Evolutionary conservation across 2,113 vertebrate species (phyloP).

Genomic region (Corynorhinus townsendii): DNA sequence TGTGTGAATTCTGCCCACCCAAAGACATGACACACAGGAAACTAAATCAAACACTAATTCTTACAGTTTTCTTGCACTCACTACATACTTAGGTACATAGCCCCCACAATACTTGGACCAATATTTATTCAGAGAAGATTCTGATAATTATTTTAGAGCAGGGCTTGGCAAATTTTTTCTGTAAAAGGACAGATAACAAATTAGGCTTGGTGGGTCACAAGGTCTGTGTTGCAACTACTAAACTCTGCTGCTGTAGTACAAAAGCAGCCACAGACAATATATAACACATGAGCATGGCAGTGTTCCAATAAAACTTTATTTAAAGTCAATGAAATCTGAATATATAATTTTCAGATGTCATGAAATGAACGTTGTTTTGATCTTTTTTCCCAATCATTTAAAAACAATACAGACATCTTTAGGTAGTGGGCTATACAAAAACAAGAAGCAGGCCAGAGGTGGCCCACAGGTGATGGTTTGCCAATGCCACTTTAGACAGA

Average conservation of each 20-base stretch:
- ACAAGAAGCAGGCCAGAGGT: neutral
- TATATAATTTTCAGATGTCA: neutral
- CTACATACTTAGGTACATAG: neutral
- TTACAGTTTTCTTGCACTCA: neutral
- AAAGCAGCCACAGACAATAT: neutral
- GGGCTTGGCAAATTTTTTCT: neutral
- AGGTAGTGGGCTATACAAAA: neutral
- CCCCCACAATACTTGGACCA: neutral
- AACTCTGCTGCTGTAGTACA: neutral
- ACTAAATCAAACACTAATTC: neutral
- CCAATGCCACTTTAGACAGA: neutral
- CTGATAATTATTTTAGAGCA: neutral
- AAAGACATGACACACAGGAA: conserved; percentile 9
- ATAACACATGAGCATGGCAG: neutral
- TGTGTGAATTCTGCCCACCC: neutral
- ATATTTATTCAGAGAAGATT: conserved; percentile 23
- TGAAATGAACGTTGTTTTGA: neutral
- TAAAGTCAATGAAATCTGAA: neutral
- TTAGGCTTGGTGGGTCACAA: neutral
- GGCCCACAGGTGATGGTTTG: neutral
- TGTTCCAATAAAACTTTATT: neutral
- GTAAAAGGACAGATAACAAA: conserved; percentile 6
- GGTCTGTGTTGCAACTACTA: neutral
- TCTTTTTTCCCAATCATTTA: neutral
- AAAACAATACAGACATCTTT: neutral